Base-by-base conservation (phyloP, 2,797 vertebrate genomes). In the Lepidocolaptes lacrymiger region DNA sequence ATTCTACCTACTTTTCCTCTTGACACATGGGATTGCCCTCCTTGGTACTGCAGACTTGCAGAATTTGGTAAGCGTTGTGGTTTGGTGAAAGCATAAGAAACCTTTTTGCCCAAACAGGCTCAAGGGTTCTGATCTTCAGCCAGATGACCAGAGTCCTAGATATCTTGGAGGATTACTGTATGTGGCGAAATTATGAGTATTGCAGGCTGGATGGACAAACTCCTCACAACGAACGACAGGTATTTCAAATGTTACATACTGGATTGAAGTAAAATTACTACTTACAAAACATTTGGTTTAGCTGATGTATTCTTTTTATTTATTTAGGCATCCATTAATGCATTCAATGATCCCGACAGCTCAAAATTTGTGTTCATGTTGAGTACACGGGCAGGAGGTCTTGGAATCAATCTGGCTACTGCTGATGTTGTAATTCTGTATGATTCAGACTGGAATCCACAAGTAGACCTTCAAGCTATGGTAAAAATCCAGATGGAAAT, bases 391-490 rank as follows among this genome's bases (percentile, higher is more conserved):
- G 99, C 99, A 76, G 99, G 99, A 91, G 99, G 99, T 21, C 98
- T 99, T 88, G 99, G 99, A 66, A 99, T 99, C 96, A 99, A 99
- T 97, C 98, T 99, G 96, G 99, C 99, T 66, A 99, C 99, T 58
- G 99, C 99, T 22, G 99, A 99, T 91, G 99, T 99, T 8, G 99
- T 99, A 72, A 99, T 99, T 97, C 98, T 99, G 27, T 99, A 99
- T 58, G 99, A 99, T 97, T 99, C 99, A 14, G 99, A 99, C 97
- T 99, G 99, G 99, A 99, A 99, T 96, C 99, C 99, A 44, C 99
- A 99, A 98, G 99, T 99, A 15, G 99, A 99, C 95, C 99, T 99
- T 86, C 99, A 99, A 96, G 99, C 99, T 77, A 99, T 99, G 99
- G 99, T 99, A 95, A 97, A 96, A 74, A 41, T 68, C 48, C 51